Conservation (phyloP, 2,888 invertebrate genomes). For the Shargacucullia verbasci region DNA sequence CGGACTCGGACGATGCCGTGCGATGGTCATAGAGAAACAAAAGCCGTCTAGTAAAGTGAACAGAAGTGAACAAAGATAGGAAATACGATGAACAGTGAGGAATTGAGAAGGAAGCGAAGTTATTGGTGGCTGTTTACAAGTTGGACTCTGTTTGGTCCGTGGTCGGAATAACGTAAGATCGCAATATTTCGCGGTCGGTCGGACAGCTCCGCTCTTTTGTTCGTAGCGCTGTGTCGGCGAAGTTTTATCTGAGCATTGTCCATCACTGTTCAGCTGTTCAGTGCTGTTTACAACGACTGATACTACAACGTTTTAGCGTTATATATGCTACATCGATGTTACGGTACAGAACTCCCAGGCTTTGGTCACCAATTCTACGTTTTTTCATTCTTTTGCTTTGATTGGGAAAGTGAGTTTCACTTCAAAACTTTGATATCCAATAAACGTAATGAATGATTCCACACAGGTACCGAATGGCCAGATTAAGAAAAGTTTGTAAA, state of each 20-base stretch:
- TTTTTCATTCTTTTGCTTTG: slow-evolving; percentile 16
- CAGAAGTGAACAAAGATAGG: background rate
- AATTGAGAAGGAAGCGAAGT: background rate
- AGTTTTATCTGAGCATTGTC: slow-evolving; percentile 7
- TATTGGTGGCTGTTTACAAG: slow-evolving; percentile 5
- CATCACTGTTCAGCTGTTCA: background rate
- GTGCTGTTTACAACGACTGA: slow-evolving; percentile 5
- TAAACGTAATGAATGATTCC: slow-evolving; percentile 36
- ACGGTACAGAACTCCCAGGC: background rate
- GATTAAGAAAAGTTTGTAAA: slow-evolving; percentile 25
- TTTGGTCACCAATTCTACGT: background rate
- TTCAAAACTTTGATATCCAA: slow-evolving; percentile 33
- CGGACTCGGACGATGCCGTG: too few relatives aligned
- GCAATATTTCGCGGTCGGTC: background rate
- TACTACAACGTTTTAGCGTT: background rate
- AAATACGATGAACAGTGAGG: slow-evolving; percentile 5
- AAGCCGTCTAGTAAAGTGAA: background rate
- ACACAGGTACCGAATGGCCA: slow-evolving; percentile 28
- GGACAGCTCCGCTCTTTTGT: background rate
- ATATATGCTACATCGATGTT: too few relatives aligned
- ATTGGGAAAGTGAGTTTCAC: slow-evolving; percentile 28
- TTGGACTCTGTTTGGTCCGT: background rate
- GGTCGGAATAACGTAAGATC: slow-evolving; percentile 7
- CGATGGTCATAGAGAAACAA: background rate
- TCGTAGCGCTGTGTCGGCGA: background rate